Conservation (phyloP, 2,888 invertebrate genomes). For the Rhagonycha lutea region DNA sequence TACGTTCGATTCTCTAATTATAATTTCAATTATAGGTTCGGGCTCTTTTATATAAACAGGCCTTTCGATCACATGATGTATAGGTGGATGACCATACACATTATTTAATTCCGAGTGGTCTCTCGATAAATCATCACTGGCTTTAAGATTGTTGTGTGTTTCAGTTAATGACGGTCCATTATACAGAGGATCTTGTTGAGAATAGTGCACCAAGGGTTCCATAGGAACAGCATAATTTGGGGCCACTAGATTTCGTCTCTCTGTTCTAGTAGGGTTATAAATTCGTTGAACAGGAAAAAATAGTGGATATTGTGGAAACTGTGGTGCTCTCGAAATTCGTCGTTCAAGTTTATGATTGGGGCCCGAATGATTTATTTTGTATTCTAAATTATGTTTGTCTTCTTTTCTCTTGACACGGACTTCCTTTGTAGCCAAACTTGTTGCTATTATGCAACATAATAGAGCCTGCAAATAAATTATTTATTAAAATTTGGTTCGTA, state of each 20-base stretch:
- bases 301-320: constrained; percentile 41
- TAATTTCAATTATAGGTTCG: constrained; percentile 90
- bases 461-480: constrained; percentile 59
- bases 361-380: constrained; percentile 63
- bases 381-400: constrained; percentile 62
- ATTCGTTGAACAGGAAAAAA: constrained; percentile 47
- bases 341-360: constrained; percentile 61
- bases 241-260: constrained; percentile 56
- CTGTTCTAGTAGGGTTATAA: constrained; percentile 46
- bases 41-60: constrained; percentile 70
- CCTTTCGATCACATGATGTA: constrained; percentile 48
- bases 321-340: constrained; percentile 59
- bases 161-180: constrained; percentile 56
- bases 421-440: constrained; percentile 56
- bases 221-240: constrained; percentile 80
- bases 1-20: constrained; percentile 88
- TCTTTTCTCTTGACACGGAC: constrained; percentile 43
- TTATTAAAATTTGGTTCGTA: background rate
- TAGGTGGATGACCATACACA: constrained; percentile 56
- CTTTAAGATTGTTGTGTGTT: constrained; percentile 57
- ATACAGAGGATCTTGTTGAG: constrained; percentile 78
- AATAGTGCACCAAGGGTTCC: constrained; percentile 80
- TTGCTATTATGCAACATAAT: constrained; percentile 60
- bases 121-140: constrained; percentile 52
- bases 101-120: constrained; percentile 57